These are phyloP conservation scores for Mercenaria mercenaria DNA, from an alignment of 1,140 invertebrate genomes.

Conservation along the genomic window DNA sequence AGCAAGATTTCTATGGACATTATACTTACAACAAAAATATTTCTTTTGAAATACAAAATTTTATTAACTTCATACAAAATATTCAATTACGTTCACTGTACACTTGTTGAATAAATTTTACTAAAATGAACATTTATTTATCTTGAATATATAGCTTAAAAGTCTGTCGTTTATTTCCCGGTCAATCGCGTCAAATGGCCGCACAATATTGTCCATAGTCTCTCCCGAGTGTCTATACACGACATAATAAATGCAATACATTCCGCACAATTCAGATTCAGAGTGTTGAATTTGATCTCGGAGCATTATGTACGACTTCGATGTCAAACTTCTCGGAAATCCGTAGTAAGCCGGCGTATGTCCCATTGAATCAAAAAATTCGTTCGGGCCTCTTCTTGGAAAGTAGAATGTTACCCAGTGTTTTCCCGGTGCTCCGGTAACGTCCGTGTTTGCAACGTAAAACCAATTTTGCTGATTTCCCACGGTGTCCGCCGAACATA, in stretches of 20 bases:
- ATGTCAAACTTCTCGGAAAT: not conserved
- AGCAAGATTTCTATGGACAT: too few relatives aligned
- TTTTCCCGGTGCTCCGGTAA: not conserved
- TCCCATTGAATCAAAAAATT: slow-evolving; percentile 8
- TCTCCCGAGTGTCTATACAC: not conserved
- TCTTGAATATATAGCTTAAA: not conserved
- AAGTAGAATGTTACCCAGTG: slow-evolving; percentile 52
- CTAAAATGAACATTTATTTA: not conserved
- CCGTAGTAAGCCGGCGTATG: not conserved
- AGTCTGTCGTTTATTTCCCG: not conserved
- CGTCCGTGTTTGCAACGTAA: not conserved
- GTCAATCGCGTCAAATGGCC: not conserved
- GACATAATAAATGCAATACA: not conserved
- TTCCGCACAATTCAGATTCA: not conserved
- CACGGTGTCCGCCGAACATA: not conserved
- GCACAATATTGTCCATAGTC: not conserved
- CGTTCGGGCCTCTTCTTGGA: not conserved
- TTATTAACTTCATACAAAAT: not conserved
- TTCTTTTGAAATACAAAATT: too few relatives aligned
- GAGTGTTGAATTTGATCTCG: not conserved
- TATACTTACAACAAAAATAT: too few relatives aligned
- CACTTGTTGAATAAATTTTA: not conserved
- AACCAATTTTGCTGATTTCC: not conserved
- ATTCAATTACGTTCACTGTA: not conserved
- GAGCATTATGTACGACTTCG: not conserved